A percentile compares a stretch with the other conserved stretches of the same genome.
phyloP scores from a whole-genome alignment of 2,888 invertebrate species.

The Campoplex capitator region DNA sequence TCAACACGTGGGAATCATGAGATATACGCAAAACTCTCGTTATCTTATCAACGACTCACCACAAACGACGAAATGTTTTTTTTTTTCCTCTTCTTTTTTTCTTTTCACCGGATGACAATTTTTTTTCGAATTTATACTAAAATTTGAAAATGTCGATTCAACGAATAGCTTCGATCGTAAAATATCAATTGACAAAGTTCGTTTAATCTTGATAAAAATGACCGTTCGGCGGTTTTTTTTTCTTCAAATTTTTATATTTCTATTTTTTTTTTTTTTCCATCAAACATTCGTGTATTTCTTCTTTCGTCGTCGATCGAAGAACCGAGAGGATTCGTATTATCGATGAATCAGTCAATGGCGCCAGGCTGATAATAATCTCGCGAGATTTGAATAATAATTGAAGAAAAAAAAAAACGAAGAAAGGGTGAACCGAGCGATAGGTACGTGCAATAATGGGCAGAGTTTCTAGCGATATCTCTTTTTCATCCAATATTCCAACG shows the following conservation, averaged over 20 bases:
- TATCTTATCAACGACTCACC: slow-evolving; percentile 14
- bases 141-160: background rate
- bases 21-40: background rate
- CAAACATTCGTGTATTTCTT: background rate
- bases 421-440: slow-evolving; percentile 25
- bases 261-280: background rate
- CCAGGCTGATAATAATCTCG: slow-evolving; percentile 11
- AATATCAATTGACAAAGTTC: background rate
- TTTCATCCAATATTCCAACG: slow-evolving; percentile 36
- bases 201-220: background rate
- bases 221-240: background rate
- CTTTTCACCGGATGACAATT: background rate
- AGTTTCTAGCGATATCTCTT: slow-evolving; percentile 36
- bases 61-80: background rate
- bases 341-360: slow-evolving; percentile 19
- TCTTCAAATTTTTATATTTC: background rate
- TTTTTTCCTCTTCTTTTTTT: slow-evolving; percentile 18
- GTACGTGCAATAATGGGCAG: slow-evolving; percentile 32
- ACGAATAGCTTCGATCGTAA: background rate
- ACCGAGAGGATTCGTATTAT: background rate
- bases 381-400: background rate
- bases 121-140: background rate
- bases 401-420: slow-evolving; percentile 17
- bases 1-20: background rate
- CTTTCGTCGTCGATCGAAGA: background rate